phyloP scores from a whole-genome alignment of 2,888 invertebrate species.

The Limnephilus rhombicus region DNA sequence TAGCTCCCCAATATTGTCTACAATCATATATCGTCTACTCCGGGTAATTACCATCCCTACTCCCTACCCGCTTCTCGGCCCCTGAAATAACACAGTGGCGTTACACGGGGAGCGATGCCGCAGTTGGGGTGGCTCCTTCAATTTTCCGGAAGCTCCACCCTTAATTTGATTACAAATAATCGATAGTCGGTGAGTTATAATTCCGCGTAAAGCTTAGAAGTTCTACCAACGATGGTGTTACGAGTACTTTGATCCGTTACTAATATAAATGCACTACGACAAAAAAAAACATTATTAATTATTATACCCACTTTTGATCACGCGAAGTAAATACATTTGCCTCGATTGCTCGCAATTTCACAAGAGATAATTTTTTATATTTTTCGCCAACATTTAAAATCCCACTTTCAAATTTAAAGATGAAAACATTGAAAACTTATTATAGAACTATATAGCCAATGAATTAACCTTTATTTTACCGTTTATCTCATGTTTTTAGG shows the following conservation, averaged over 20 bases:
- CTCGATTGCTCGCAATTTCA: too few species aligned
- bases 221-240: background rate
- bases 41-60: background rate
- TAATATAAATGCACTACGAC: background rate
- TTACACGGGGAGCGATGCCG: background rate
- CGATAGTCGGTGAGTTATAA: background rate
- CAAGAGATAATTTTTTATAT: too few species aligned
- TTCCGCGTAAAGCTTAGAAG: background rate
- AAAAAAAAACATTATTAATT: too few species aligned
- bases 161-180: slow-evolving; percentile 1
- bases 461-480: too few species aligned
- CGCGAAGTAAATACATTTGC: too few species aligned
- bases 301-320: too few species aligned
- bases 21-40: background rate
- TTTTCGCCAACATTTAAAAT: too few species aligned
- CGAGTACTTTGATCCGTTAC: background rate
- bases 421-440: too few species aligned
- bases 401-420: too few species aligned
- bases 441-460: too few species aligned
- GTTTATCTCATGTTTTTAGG: too few species aligned
- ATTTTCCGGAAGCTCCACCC: slow-evolving; percentile 1
- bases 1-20: background rate
- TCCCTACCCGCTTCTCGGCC: background rate
- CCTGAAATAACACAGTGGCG: background rate
- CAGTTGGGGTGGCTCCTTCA: background rate